Evolutionary conservation across 1,140 invertebrate genomes (phyloP), one percentile per base, ranked within the genome.

Genomic region (Dufourea novaeangliae): DNA sequence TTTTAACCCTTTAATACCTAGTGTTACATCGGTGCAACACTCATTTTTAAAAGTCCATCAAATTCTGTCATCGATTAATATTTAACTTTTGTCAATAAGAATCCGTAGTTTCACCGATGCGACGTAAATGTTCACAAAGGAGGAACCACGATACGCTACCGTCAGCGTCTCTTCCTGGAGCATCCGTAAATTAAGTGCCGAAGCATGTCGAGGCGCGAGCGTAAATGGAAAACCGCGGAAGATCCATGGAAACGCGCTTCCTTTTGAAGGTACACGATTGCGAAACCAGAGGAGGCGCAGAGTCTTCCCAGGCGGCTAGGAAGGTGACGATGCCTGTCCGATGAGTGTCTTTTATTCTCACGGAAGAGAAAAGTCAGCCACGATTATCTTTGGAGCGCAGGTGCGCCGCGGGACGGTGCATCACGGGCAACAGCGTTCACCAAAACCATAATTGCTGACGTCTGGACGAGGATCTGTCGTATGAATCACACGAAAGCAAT

Each of bases 301-400:
- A 56, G 86, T 82, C 69, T 75, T 85, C 77, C 68, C 71, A 62
- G 59, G 57, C 34, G 34, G 32, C 14, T 59, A 62, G 22, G n/a
- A 69, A 62, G 76, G 79, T 56, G 76, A 69, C 79, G 83, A 88
- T 88, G 68, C 77, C 73, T 83, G 56, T 59, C 73, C 86, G 87
- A 88, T 87, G 86, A 88, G 68, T 82, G 70, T 82, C 25, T 67
- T 46, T 27, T n/a, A 64, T 87, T 88, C 87, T 88, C 87, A 88
- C 87, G 87, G 87, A 88, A 88, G 85, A 80, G 71, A 72, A 84
- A 87, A 78, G 62, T 74, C 46, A 29, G 44, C 52, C 41, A 11
- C 46, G 76, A 59, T 87, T 70, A 64, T 61, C 71, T 46, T 44
- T 12, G 39, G 61, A 41, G 59, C 27, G 69, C 83, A 85, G 78